Base-by-base conservation (phyloP, 1,140 invertebrate genomes). In the Hirudo medicinalis region DNA sequence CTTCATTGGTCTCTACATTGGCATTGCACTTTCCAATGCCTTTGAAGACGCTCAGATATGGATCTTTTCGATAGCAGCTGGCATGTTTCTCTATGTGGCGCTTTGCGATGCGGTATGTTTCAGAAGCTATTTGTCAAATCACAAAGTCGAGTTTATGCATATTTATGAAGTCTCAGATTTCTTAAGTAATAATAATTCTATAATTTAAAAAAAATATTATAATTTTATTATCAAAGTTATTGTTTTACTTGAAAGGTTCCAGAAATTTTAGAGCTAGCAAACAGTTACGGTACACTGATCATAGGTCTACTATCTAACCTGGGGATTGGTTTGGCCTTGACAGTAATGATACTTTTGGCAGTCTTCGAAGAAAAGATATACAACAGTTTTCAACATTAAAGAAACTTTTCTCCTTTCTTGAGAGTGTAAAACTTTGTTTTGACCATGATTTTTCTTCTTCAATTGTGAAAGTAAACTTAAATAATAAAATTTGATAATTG, bases 311-410 rank as follows among this genome's bases (percentile, higher is more conserved):
- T 92, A 49, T 91, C 93, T 81, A 86, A 89, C 69, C 77, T 88
- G 72, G 93, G 93, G 0, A 84, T 96, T 53, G 77, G 88, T 0
- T 84, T 85, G 27, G 93, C 92, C 67, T 87, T 91, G 71, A 86
- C 86, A 29, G 88, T 93, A 72, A 95, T 96, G 90, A 83, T 93
- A 32, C 79, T 93, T 71, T 93, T 96, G 77, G 91, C 92, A 20
- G 79, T 92, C 11, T 95, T 92, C 78, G 91, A 94, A 78, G 86
- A 91, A 74, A 89, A 93, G 81, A 85, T 94, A 49, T n/a, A 29
- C 32, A 27, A 19, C 22, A 20, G 20, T 6, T 68, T 49, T 49
- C 43, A 49, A 49, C 43, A 49, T 49, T 49, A 49, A 49, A 17
- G 11, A 17, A 49, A 49, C 43, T 1, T n/a, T n/a, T 0, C 43